Evolutionary conservation across 2,888 invertebrate genomes (phyloP), one percentile per base, ranked within the genome.

Genomic region (Tinea semifulvella): DNA sequence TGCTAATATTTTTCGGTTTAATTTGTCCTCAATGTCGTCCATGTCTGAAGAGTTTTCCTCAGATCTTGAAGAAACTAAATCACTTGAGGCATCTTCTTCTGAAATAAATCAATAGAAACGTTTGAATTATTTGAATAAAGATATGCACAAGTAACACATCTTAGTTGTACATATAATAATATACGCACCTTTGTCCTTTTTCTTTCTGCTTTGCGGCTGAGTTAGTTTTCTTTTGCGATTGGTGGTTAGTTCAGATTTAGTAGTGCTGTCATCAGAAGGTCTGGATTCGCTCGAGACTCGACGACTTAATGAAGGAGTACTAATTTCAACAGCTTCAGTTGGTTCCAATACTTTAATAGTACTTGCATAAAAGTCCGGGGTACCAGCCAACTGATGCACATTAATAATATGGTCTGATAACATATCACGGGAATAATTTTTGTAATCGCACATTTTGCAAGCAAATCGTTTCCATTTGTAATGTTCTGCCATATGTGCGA

Each of bases 401-500:
- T 82, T 74, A 51, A 83, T 84, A 1, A 88, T 83, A 57, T 91
- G 91, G 48, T 85, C 84, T 1, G 86, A 82, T 36, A 89, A 83
- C 50, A 88, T 87, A 40, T 83, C 83, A 52, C 86, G 87, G 10
- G 83, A 71, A 52, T 87, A 89, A 48, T 88, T 84, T 57, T 86
- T 86, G 57, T 85, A 91, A 43, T 85, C 83, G 64, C 93, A 93
- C 13, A 88, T 65, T 56, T 86, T 88, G 59, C 93, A 93, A 46
- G 88, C 88, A 60, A 88, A 93, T 19, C 90, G 83, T 55, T 87
- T 84, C 87, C 89, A 89, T 48, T 87, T 86, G 47, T 88, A 84
- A 59, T 91, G 90, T 3, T 56, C 56, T 0, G 88, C 85, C 68
- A 88, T 85, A 54, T 90, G 90, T 39, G 70, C 65, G 17, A 85